Percentiles rank a stretch among this genome's conserved stretches.
Evolutionary conservation across 1,140 invertebrate genomes (phyloP).

Genomic region (Galleria mellonella): DNA sequence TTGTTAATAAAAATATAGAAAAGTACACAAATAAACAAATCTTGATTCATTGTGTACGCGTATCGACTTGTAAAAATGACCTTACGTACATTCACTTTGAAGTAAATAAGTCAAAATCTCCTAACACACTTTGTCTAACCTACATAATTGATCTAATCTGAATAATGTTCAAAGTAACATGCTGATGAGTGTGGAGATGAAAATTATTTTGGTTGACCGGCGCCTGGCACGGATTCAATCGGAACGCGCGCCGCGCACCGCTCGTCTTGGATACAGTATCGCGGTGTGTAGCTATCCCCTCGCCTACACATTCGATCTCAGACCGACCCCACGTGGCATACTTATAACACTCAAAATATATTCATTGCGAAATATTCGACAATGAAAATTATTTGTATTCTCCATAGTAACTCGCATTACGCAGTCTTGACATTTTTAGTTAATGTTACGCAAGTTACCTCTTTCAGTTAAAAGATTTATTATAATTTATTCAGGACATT

Average conservation of each 20-base stretch:
- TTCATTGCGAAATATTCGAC: conserved; percentile 32
- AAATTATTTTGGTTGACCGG: conserved; percentile 59
- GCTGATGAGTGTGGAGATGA: conserved; percentile 34
- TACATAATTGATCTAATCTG: conserved; percentile 17
- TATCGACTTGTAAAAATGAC: no score
- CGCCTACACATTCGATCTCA: conserved; percentile 30
- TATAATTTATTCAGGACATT: no score
- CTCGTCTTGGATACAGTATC: conserved; percentile 20
- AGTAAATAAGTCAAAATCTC: neutral
- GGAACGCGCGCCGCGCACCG: neutral
- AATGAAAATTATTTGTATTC: conserved; percentile 9
- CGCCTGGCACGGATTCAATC: conserved; percentile 58
- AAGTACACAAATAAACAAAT: no score
- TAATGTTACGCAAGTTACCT: no score
- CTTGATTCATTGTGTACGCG: no score
- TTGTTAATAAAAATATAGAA: no score
- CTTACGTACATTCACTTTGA: no score
- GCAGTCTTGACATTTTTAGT: no score
- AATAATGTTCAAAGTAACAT: conserved; percentile 15
- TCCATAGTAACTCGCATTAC: neutral
- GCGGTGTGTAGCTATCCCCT: conserved; percentile 20
- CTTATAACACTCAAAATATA: conserved; percentile 35
- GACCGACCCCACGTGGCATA: conserved; percentile 28
- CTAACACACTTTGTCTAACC: conserved; percentile 1
- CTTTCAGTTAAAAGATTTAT: no score